Conservation (phyloP, 2,797 vertebrate species). For the Galago senegalensis region DNA sequence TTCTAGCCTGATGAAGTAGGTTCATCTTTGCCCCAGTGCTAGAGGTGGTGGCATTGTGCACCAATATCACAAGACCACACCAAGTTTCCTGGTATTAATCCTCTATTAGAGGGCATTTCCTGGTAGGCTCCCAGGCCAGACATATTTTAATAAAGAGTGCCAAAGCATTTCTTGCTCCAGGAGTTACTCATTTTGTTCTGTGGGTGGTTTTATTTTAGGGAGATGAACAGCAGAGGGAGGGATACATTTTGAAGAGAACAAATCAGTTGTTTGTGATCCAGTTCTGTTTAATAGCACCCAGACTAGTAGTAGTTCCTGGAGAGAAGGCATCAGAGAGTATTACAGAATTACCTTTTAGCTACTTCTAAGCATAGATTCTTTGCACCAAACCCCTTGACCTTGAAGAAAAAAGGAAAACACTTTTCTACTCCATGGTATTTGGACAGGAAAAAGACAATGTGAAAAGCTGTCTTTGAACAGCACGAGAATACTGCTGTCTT, state of each 20-base stretch:
- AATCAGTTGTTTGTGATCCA: constrained; percentile 67
- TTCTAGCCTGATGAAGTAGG: constrained; percentile 44
- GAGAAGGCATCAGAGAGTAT: constrained; percentile 77
- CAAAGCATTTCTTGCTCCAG: not conserved
- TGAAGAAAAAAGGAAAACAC: constrained; percentile 31
- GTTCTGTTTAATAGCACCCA: constrained; percentile 69
- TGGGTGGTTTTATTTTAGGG: constrained; percentile 80
- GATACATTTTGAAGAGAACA: constrained; percentile 63
- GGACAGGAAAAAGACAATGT: not conserved
- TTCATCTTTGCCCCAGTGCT: constrained; percentile 56
- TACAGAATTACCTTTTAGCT: constrained; percentile 58
- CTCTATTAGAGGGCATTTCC: constrained; percentile 70
- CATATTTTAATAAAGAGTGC: constrained; percentile 65
- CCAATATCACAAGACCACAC: constrained; percentile 42
- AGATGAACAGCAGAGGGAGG: constrained; percentile 49
- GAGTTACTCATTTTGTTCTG: constrained; percentile 74
- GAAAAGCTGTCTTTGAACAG: constrained; percentile 36
- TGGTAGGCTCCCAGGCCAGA: constrained; percentile 61
- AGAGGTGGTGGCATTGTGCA: constrained; percentile 19
- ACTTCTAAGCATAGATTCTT: constrained; percentile 43
- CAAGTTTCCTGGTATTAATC: constrained; percentile 72
- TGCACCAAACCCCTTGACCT: not conserved
- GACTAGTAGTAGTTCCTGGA: constrained; percentile 68
- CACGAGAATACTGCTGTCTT: not conserved
- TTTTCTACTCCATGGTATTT: not conserved